Base-by-base conservation (phyloP, 23 tunicate genomes). In the Ciona savignyi region DNA sequence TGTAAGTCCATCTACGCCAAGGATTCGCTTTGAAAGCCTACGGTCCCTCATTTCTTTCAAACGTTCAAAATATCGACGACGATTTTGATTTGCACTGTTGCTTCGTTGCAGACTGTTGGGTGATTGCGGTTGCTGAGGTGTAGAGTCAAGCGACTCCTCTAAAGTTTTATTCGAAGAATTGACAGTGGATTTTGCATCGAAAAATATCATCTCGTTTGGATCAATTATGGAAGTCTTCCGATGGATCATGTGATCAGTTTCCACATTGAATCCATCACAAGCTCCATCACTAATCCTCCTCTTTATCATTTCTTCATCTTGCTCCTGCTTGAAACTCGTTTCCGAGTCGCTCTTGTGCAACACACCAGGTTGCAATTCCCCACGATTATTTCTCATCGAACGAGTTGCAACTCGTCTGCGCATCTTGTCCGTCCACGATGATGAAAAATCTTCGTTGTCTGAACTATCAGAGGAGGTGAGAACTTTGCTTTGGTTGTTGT, bases 11-110 rank as follows among this genome's bases (percentile, higher is more conserved):
- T 67, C 70, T 30, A 61, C 80, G 19, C 33, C 24, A n/a, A 32
- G 60, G 4, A 48, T 63, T 23, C 27, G 27, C 21, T 75, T 63
- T 75, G 80, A 30, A 32, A 61, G 51, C 23, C 70, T 67, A 23
- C 70, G 80, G 3, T 75, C 80, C 2, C 80, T 67, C 1, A 75
- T 75, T 32, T 75, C 80, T 32, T 75, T 75, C 60, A 75, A 31
- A 15, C 64, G 63, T 32, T 75, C 80, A 32, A 75, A 75, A 42
- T 75, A 75, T 64, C 63, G 62, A 62, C 80, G 70, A 2, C 80
- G 80, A 20, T 75, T 68, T 22, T 27, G 29, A 34, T 22, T 29
- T 4, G 73, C 29, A 26, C 34, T 27, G 23, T 68, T 30, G 34
- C 73, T 68, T 22, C 30, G 22, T 4, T 68, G 15, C 21, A 27